phyloP scores from a whole-genome alignment of 2,888 invertebrate species.

The Rhaphigaster nebulosa region DNA sequence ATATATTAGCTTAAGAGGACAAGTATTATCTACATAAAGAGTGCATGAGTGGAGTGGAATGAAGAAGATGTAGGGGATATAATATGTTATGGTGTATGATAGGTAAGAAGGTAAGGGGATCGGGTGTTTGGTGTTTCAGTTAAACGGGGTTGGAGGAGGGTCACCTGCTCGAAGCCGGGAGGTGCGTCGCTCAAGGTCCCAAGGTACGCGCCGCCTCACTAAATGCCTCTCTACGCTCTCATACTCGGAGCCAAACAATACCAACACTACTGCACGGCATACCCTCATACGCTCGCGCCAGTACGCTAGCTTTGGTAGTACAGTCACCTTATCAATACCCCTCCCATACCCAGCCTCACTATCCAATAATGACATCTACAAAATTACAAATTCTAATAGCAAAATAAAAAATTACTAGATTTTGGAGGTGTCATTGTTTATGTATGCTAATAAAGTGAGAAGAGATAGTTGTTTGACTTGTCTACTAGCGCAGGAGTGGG shows the following conservation, averaged over 20 bases:
- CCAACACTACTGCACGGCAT: conserved; percentile 67
- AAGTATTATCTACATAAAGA: conserved; percentile 9
- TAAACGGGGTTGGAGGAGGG: conserved; percentile 68
- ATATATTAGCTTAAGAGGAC: background rate
- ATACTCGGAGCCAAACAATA: conserved; percentile 75
- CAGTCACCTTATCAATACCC: conserved; percentile 73
- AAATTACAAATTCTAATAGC: conserved; percentile 31
- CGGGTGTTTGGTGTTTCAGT: conserved; percentile 63
- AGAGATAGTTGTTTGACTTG: conserved; percentile 42
- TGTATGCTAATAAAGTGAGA: conserved; percentile 40
- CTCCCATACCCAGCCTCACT: conserved; percentile 48
- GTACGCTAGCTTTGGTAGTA: conserved; percentile 97
- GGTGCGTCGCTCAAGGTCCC: conserved; percentile 90
- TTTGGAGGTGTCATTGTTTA: conserved; percentile 62
- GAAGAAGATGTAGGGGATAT: conserved; percentile 52
- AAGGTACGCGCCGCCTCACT: conserved; percentile 91
- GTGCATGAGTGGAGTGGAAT: conserved; percentile 29
- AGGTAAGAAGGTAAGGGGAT: conserved; percentile 52
- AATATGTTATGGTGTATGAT: background rate
- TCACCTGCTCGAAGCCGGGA: conserved; percentile 73
- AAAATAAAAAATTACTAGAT: background rate
- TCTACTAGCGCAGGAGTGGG: conserved; percentile 64
- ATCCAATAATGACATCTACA: conserved; percentile 63
- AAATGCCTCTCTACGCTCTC: conserved; percentile 92
- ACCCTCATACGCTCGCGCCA: conserved; percentile 86